Evolutionary conservation across 2,113 vertebrate species (phyloP).

Genomic region (Ondatra zibethicus): DNA sequence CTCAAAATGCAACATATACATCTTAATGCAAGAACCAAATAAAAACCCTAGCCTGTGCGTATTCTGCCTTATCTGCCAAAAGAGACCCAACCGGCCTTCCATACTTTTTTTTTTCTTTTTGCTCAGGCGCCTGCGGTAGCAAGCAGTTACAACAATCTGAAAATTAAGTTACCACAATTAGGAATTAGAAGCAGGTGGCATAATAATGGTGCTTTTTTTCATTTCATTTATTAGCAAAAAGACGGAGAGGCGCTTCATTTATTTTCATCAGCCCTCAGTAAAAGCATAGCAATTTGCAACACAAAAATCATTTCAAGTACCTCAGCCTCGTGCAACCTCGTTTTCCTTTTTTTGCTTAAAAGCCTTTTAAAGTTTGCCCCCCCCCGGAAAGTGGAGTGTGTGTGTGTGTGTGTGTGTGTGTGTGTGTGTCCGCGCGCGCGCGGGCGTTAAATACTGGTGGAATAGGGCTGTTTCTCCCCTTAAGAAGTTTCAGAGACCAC

Average conservation of each 20-base stretch:
- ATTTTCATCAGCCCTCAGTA: constrained; percentile 89
- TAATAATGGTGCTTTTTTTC: constrained; percentile 90
- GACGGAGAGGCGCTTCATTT: constrained; percentile 86
- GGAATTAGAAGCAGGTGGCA: constrained; percentile 91
- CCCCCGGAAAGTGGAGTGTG: constrained; percentile 68
- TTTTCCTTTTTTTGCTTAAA: constrained; percentile 86
- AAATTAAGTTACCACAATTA: constrained; percentile 91
- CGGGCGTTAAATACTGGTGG: not conserved
- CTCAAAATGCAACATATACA: constrained; percentile 25
- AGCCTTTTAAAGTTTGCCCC: constrained; percentile 84
- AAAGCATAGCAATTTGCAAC: constrained; percentile 88
- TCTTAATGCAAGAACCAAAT: constrained; percentile 78
- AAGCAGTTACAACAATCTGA: constrained; percentile 89
- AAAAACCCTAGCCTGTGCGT: constrained; percentile 77
- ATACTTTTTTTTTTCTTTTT: constrained; percentile 67
- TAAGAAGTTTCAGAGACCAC: not conserved
- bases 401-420: not conserved
- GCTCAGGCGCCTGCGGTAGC: constrained; percentile 81
- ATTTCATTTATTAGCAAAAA: constrained; percentile 85
- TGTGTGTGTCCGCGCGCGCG: rapidly evolving
- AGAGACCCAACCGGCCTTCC: constrained; percentile 83
- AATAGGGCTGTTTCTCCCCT: not conserved
- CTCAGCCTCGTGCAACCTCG: constrained; percentile 83
- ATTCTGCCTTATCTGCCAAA: constrained; percentile 68
- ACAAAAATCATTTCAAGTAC: constrained; percentile 89